Evolutionary conservation across 2,113 vertebrate genomes (phyloP), one percentile per base, ranked within the genome.

Genomic region (Cinclus mexicanus): DNA sequence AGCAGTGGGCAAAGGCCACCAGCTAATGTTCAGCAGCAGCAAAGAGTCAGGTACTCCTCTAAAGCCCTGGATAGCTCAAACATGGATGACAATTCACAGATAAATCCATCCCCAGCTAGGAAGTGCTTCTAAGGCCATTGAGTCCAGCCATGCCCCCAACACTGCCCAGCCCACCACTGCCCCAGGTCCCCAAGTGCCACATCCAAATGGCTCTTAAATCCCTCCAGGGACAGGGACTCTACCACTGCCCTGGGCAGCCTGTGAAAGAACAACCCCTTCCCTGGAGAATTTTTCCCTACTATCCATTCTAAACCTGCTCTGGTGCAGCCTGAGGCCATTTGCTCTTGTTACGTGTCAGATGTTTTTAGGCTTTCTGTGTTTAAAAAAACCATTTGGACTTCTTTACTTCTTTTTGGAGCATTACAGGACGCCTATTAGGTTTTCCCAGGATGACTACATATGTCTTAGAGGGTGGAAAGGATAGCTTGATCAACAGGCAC

Each of bases 131-230:
- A 35, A 55, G 46, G 16, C 3, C 53, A 68, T 7, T 0, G 0
- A n/a, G 28, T 53, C 53, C 39, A 52, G 21, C 22, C 33, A 29
- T 12, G 5, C 6, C 39, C 35, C 24, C 47, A 41, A 29, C 69
- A 29, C 28, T 18, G n/a, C 53, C 39, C 2, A 18, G 46, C 24
- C n/a, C n/a, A 67, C 6, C 28, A 39, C 53, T 35, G 14, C 4
- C 24, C 5, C 29, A 1, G 2, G 39, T 46, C 29, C 14, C 4
- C 28, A 75, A 1, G n/a, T 35, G n/a, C n/a, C 87, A 61, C 78
- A 31, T 12, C 6, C n/a, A 41, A 21, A 25, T 0, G 0, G 20
- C 7, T 47, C 46, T 60, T 7, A 47, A 46, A 41, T 2, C 9
- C 14, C 12, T 33, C 14, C 25, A 69, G 29, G 10, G 4, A 35